Evolutionary conservation across 64 coral and sea anemone genomes (phyloP), one percentile per base, ranked within the genome.

Genomic region (Anthopleura sola): DNA sequence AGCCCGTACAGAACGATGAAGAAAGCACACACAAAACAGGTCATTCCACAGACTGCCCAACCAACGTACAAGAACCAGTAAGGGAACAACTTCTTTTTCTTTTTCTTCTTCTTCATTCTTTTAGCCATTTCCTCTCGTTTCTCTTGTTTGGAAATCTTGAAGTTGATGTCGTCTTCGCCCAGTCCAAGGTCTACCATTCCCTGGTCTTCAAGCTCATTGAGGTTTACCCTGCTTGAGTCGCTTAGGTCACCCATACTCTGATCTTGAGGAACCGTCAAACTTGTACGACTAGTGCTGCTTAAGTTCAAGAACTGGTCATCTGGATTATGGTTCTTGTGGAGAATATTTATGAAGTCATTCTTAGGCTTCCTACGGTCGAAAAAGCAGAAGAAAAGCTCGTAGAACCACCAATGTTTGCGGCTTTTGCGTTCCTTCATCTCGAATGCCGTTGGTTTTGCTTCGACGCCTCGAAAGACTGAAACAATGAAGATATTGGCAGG

Each of bases 61-160:
- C 83, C 94, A 64, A 97, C 79, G 56, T 97, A 97, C 18, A 97
- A 51, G 47, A 92, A 97, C 94, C 94, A 97, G 58, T 97, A 97
- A 2, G 94, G 94, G 18, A 97, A 37, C 1, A 83, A 75, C 84
- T 90, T 97, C 94, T 96, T 96, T 84, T 97, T 97, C 78, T 97
- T 97, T 78, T 92, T 92, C 37, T 97, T 97, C 79, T 97, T 95
- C 55, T 95, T 97, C 55, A 85, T 68, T 82, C 83, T 97, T 69
- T 97, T 97, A 6, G 92, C 94, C 80, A 84, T 78, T 75, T 97
- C 94, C 64, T 97, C 94, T 44, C 88, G 87, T 26, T 86, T 82
- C 71, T 97, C 94, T 87, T 97, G 94, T 68, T 93, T 97, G 48
- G 94, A 97, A 56, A 97, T 97, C 75, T 77, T 86, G 37, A 97